Conservation (phyloP, 2,113 vertebrate genomes). For the Uria aalge region DNA sequence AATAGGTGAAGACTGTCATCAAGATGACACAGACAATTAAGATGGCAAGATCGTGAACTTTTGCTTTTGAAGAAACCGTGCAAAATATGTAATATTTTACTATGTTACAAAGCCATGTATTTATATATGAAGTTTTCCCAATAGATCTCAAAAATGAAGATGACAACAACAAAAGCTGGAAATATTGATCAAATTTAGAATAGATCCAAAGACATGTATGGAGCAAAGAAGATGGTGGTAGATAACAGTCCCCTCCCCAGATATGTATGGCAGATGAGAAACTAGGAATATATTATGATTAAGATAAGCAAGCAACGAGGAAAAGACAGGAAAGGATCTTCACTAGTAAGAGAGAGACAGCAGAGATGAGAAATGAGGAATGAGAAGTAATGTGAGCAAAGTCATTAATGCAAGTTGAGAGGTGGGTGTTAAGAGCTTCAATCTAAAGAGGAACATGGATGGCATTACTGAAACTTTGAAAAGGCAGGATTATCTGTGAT, state of each 20-base stretch:
- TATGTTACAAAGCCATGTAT: background rate
- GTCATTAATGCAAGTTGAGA: background rate
- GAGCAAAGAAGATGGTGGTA: background rate
- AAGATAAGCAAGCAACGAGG: background rate
- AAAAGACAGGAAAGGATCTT: background rate
- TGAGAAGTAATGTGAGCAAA: background rate
- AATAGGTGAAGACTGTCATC: background rate
- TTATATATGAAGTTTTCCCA: background rate
- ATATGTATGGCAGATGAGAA: background rate
- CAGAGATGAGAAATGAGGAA: background rate
- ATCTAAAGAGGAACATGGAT: background rate
- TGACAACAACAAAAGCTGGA: background rate
- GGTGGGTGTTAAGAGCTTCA: background rate
- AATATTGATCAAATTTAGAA: background rate
- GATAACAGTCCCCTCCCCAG: fast-evolving
- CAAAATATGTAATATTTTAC: background rate
- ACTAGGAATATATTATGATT: background rate
- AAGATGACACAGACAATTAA: background rate
- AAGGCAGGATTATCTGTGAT: background rate
- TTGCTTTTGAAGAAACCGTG: background rate
- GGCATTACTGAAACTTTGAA: background rate
- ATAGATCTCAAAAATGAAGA: background rate
- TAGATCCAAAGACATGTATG: background rate
- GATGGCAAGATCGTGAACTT: background rate
- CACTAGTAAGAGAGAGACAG: background rate